phyloP scores from a whole-genome alignment of 2,888 invertebrate species.

The Steinernema carpocapsae region DNA sequence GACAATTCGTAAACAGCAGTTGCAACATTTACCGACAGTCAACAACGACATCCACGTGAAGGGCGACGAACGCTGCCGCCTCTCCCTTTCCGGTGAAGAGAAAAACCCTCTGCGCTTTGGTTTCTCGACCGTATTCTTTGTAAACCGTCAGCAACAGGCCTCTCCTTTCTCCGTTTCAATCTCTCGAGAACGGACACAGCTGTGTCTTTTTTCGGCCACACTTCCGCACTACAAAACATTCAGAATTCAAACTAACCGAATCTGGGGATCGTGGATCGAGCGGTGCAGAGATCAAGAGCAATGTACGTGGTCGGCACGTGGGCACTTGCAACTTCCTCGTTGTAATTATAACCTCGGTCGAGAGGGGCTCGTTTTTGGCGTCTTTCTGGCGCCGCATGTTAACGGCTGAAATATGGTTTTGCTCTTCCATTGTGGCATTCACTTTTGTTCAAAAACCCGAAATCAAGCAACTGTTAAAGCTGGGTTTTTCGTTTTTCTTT shows the following conservation, averaged over 20 bases:
- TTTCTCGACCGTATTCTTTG: constrained; percentile 26
- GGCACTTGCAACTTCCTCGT: constrained; percentile 16
- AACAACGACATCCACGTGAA: too few relatives aligned
- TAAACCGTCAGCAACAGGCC: background rate
- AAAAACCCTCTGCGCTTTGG: constrained; percentile 3
- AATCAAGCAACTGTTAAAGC: background rate
- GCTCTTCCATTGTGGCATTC: background rate
- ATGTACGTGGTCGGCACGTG: background rate
- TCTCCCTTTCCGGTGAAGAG: background rate
- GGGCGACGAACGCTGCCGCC: too few relatives aligned
- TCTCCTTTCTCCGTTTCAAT: too few relatives aligned
- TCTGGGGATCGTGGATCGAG: too few relatives aligned
- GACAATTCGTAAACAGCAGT: background rate
- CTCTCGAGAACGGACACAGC: too few relatives aligned
- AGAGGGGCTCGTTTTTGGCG: background rate
- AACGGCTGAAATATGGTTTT: background rate
- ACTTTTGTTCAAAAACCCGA: background rate
- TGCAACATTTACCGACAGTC: background rate
- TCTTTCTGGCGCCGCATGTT: background rate
- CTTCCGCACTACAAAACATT: too few relatives aligned
- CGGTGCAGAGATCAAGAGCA: too few relatives aligned
- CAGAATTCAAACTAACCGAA: too few relatives aligned
- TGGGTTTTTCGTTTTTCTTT: too few relatives aligned
- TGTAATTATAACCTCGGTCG: background rate
- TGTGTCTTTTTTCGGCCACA: too few relatives aligned